These are phyloP conservation scores for Benthosema pterotum DNA, from an alignment of 2,797 vertebrate genomes.

Conservation along the genomic window DNA sequence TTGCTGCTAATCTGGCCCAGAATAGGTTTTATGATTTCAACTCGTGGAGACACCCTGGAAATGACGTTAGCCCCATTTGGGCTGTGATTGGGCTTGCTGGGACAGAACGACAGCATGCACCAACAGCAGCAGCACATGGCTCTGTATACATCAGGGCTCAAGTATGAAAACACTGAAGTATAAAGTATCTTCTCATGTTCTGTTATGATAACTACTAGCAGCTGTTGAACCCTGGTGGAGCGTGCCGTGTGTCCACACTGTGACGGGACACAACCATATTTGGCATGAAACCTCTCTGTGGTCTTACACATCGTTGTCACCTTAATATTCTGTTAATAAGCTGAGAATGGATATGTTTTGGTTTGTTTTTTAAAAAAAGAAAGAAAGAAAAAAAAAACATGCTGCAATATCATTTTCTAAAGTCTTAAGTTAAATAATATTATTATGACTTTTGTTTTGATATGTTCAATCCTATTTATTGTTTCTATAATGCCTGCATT, in stretches of 20 bases:
- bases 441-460: slow-evolving; percentile 60
- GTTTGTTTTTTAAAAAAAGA: too few species aligned
- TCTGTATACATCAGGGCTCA: too few species aligned
- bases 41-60: too few species aligned
- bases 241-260: slow-evolving; percentile 64
- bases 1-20: too few species aligned
- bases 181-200: slow-evolving; percentile 49
- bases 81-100: too few species aligned
- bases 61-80: too few species aligned
- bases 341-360: slow-evolving; percentile 58
- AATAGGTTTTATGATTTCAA: too few species aligned
- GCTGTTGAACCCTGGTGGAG: slow-evolving; percentile 47
- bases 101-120: too few species aligned
- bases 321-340: slow-evolving; percentile 52
- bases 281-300: slow-evolving; percentile 62
- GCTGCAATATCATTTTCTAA: slow-evolving; percentile 67
- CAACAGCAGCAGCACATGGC: too few species aligned
- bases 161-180: slow-evolving; percentile 35
- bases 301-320: slow-evolving; percentile 54
- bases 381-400: slow-evolving; percentile 37
- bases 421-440: slow-evolving; percentile 80
- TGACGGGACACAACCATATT: slow-evolving; percentile 53
- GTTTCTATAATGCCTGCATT: slow-evolving; percentile 72
- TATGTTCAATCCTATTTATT: slow-evolving; percentile 79
- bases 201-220: slow-evolving; percentile 38